Base-by-base conservation (phyloP, 2,888 invertebrate genomes). In the Eupithecia subfuscata region DNA sequence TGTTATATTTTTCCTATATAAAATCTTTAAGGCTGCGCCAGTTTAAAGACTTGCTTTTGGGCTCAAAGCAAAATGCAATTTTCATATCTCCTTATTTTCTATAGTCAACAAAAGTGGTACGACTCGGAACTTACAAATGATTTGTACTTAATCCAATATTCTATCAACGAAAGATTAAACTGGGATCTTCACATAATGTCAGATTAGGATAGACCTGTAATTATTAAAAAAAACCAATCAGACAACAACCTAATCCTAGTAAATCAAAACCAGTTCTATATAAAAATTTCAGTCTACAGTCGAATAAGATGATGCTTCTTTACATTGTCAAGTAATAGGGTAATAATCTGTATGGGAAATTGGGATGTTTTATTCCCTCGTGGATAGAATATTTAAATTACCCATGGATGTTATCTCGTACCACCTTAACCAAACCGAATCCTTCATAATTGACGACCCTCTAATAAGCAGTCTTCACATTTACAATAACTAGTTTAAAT, bases 391-490 rank as follows among this genome's bases (percentile, higher is more conserved):
- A 16, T 12, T 25, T 43, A 7, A 25, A 68, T 40, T 12, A 18
- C 18, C 22, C 40, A 40, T 22, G 22, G 2, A 8, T 34, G 16
- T 60, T 22, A 25, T 78, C 86, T 82, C 82, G 82, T 80, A 82
- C 85, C 83, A 84, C 75, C 74, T 79, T 77, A 79, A 79, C 75
- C 85, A 82, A 87, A 82, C 87, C 69, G 78, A 86, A 84, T 81
- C 83, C 80, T 83, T 83, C 78, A 85, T 84, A 94, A 94, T 94
- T 94, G 93, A 94, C 93, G 81, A 90, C 92, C 92, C 91, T 91
- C 91, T 89, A 90, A 89, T 81, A 93, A 93, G 92, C 93, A 93
- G 93, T 93, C 93, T 93, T 92, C 88, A 90, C 89, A 88, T 88
- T 87, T 89, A 89, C 87, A 89, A 80, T 88, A 84, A 86, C 88